These are phyloP conservation scores for Daubentonia madagascariensis DNA, from an alignment of 2,113 vertebrate genomes.

Conservation along the genomic window DNA sequence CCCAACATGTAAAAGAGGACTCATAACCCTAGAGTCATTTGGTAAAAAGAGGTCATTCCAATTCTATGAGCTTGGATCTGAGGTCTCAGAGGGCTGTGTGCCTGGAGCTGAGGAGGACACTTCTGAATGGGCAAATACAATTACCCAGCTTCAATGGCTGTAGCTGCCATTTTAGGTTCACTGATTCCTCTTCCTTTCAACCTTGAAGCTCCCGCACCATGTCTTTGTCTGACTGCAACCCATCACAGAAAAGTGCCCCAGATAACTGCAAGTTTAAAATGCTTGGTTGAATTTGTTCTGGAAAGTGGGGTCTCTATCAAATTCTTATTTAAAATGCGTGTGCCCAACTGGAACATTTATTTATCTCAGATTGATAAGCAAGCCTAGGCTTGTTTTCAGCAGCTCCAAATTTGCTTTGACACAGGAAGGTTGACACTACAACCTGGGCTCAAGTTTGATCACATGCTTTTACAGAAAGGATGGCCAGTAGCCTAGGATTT, in stretches of 20 bases:
- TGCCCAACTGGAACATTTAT: slow-evolving; percentile 64
- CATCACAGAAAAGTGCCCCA: slow-evolving; percentile 37
- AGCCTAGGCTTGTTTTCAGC: slow-evolving; percentile 51
- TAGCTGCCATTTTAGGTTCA: slow-evolving; percentile 50
- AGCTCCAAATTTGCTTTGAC: slow-evolving; percentile 48
- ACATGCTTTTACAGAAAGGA: slow-evolving; percentile 8
- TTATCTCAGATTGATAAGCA: slow-evolving; percentile 68
- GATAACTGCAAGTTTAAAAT: slow-evolving; percentile 47
- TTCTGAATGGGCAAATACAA: slow-evolving; percentile 50
- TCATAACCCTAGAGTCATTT: background rate
- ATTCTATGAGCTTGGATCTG: slow-evolving; percentile 28
- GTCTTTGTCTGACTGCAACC: slow-evolving; percentile 34
- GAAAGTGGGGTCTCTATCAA: slow-evolving; percentile 50
- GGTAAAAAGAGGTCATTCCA: slow-evolving; percentile 47
- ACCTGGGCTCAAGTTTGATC: slow-evolving; percentile 47
- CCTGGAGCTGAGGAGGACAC: background rate
- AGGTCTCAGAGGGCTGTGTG: background rate
- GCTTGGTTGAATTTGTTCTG: slow-evolving; percentile 27
- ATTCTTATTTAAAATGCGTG: slow-evolving; percentile 56
- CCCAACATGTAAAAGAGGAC: background rate
- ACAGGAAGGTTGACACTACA: slow-evolving; percentile 44
- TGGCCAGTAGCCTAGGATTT: background rate
- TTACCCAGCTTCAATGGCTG: slow-evolving; percentile 9
- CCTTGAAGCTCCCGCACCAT: background rate
- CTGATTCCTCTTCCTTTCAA: slow-evolving; percentile 23